A percentile compares a stretch with the other conserved stretches of the same genome.
Conservation (phyloP, 2,888 invertebrate species). For the Amitus sp. region DNA sequence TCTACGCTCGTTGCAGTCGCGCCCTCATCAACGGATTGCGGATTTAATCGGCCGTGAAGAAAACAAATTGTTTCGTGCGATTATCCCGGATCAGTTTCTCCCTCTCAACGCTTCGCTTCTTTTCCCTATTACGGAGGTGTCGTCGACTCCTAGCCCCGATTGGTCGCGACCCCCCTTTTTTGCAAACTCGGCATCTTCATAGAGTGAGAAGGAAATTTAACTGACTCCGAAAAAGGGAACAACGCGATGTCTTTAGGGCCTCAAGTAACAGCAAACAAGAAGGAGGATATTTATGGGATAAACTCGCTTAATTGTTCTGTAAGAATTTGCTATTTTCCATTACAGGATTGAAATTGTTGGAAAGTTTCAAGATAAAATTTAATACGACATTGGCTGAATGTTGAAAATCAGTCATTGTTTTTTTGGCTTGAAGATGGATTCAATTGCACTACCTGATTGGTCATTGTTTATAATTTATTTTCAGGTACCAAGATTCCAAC, state of each 20-base stretch:
- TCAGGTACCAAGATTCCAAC: no score
- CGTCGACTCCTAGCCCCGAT: constrained; percentile 17
- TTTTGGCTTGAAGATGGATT: no score
- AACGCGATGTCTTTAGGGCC: constrained; percentile 33
- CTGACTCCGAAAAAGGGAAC: constrained; percentile 6
- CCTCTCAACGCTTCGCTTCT: constrained; percentile 13
- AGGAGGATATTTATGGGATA: constrained; percentile 1
- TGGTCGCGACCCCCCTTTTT: not conserved
- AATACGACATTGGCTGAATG: no score
- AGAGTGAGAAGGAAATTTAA: not conserved
- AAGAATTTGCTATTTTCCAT: constrained; percentile 56
- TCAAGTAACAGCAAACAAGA: constrained; percentile 10
- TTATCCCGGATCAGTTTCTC: constrained; percentile 55
- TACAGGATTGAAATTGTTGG: no score
- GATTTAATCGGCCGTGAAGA: constrained; percentile 63
- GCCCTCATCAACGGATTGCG: constrained; percentile 51
- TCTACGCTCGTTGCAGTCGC: constrained; percentile 29
- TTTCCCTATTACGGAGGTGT: constrained; percentile 15
- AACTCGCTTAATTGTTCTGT: constrained; percentile 52
- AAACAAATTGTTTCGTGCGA: constrained; percentile 62
- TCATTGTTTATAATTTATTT: no score
- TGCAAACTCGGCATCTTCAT: not conserved
- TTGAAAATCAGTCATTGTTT: no score
- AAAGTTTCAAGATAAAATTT: no score
- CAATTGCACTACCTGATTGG: no score